Evolutionary conservation across 1,140 invertebrate species (phyloP).

Genomic region (Calosoma granatense): DNA sequence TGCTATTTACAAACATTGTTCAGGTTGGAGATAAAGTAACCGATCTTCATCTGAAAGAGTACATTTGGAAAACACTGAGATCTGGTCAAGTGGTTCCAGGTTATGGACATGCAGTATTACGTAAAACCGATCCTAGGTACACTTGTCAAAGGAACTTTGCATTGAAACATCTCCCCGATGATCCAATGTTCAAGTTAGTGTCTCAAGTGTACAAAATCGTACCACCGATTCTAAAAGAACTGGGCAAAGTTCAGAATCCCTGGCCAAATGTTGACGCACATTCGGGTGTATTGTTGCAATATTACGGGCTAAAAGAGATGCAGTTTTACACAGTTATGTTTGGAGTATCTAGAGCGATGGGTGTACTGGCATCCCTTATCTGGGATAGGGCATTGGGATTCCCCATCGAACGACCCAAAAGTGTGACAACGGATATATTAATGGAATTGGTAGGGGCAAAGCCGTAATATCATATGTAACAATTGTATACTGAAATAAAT

Average conservation of each 20-base stretch:
- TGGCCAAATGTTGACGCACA: conserved; percentile 99
- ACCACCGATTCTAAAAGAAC: conserved; percentile 83
- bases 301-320: conserved; percentile 77
- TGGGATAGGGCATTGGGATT: conserved; percentile 93
- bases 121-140: conserved; percentile 90
- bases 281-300: conserved; percentile 79
- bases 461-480: neutral
- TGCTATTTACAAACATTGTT: no score
- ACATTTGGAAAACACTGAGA: conserved; percentile 91
- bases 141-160: conserved; percentile 93
- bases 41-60: conserved; percentile 84
- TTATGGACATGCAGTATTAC: conserved; percentile 92
- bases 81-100: conserved; percentile 79
- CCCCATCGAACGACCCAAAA: conserved; percentile 94
- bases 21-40: conserved; percentile 69
- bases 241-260: conserved; percentile 96
- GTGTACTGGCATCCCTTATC: conserved; percentile 80
- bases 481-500: neutral
- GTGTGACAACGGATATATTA: conserved; percentile 78
- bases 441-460: conserved; percentile 44
- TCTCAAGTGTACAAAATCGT: conserved; percentile 91
- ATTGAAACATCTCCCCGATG: conserved; percentile 86
- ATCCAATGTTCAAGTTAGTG: conserved; percentile 84
- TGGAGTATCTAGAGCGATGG: conserved; percentile 89
- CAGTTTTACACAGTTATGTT: conserved; percentile 98